Evolutionary conservation across 2,888 invertebrate genomes (phyloP).

Genomic region (Dasysyrphus tricinctus): DNA sequence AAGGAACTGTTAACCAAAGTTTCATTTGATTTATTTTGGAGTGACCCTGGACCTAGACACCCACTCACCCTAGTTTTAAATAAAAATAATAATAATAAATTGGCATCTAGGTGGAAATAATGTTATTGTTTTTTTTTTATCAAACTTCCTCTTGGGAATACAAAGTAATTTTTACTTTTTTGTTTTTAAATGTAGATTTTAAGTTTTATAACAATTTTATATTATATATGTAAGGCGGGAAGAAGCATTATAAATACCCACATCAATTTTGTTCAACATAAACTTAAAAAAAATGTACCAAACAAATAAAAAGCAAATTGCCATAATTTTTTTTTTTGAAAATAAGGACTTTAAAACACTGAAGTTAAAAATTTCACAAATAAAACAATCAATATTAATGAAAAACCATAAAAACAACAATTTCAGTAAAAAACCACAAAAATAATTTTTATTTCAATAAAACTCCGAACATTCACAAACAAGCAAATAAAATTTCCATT

Average conservation of each 20-base stretch:
- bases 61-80: too few species aligned
- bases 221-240: neutral
- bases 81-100: too few species aligned
- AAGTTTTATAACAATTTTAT: too few species aligned
- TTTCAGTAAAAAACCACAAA: neutral
- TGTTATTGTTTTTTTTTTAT: too few species aligned
- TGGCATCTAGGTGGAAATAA: too few species aligned
- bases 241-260: slow-evolving; percentile 1
- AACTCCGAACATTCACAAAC: slow-evolving; percentile 64
- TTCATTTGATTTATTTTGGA: too few species aligned
- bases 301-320: neutral
- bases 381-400: slow-evolving; percentile 12
- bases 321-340: neutral
- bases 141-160: too few species aligned
- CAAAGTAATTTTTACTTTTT: too few species aligned
- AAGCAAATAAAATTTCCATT: slow-evolving; percentile 62
- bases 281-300: neutral
- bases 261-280: neutral
- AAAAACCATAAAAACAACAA: slow-evolving; percentile 14
- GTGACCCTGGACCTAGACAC: too few species aligned
- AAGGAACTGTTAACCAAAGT: too few species aligned
- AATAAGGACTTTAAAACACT: slow-evolving; percentile 23
- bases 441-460: slow-evolving; percentile 13
- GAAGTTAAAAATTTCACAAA: neutral
- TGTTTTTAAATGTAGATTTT: too few species aligned